A percentile compares a stretch with the other conserved stretches of the same genome.
These are phyloP conservation scores for Loriculus beryllinus DNA, from an alignment of 2,797 vertebrate genomes.

Conservation along the genomic window DNA sequence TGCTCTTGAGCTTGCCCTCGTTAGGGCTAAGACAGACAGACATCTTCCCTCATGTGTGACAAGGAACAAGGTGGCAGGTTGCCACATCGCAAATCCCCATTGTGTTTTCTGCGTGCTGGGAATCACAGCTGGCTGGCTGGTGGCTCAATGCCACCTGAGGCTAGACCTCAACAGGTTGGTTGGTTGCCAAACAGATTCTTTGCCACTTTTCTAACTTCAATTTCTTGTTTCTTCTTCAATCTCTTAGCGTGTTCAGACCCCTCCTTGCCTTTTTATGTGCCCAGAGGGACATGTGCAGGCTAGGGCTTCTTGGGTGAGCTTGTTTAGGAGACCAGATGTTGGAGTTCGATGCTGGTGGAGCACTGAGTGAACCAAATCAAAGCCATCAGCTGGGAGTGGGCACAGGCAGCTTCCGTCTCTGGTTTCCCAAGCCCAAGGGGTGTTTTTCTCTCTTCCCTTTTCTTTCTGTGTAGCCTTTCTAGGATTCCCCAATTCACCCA, in stretches of 20 bases:
- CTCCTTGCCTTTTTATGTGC: not conserved
- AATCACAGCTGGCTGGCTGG: not conserved
- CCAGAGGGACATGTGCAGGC: not conserved
- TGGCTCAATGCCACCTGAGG: not conserved
- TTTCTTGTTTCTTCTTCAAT: not conserved
- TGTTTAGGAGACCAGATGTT: not conserved
- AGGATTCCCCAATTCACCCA: fast-evolving
- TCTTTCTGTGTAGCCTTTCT: not conserved
- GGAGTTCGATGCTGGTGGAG: not conserved
- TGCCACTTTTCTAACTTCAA: not conserved
- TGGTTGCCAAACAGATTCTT: not conserved
- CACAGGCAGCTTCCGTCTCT: not conserved
- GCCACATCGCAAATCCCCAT: not conserved
- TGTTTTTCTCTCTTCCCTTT: not conserved
- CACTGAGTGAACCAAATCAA: not conserved
- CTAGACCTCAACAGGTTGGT: not conserved
- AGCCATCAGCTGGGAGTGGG: not conserved
- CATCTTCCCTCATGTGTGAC: not conserved
- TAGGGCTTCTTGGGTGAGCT: not conserved
- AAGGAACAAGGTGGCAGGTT: not conserved
- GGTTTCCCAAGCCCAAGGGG: not conserved
- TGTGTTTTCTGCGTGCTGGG: not conserved
- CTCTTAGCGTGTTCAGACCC: not conserved
- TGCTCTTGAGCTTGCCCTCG: not conserved
- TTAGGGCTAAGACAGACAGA: not conserved